Conservation (phyloP, 2,888 invertebrate species). For the Himalopsyche japonica region DNA sequence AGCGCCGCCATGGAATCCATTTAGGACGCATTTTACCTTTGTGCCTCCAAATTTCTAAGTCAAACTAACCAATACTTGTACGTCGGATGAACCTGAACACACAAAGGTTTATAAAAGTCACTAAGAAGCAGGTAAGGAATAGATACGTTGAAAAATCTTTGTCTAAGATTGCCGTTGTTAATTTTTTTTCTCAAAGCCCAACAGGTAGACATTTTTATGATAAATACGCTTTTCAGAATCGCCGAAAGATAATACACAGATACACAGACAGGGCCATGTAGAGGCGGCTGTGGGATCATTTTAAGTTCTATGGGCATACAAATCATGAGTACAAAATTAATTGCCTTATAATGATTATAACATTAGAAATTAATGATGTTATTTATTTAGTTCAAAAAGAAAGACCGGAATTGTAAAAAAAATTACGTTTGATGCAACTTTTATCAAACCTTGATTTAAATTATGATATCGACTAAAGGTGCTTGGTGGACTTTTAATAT, state of each 20-base stretch:
- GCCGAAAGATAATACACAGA: constrained; percentile 13
- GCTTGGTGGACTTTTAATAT: no score
- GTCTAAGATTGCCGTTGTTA: constrained; percentile 1
- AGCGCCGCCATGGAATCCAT: background rate
- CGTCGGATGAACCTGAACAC: background rate
- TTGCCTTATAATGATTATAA: no score
- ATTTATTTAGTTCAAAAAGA: no score
- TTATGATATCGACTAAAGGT: no score
- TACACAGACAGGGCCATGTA: background rate
- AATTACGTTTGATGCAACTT: no score
- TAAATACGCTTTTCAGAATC: constrained; percentile 27
- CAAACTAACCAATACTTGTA: background rate
- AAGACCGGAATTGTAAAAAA: no score
- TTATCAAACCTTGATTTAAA: no score
- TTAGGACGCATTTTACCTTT: background rate
- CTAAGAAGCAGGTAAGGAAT: constrained; percentile 13
- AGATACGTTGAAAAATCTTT: constrained; percentile 15
- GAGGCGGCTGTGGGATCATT: background rate
- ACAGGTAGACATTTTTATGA: constrained; percentile 35
- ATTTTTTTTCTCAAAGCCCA: constrained; percentile 6
- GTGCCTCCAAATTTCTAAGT: background rate
- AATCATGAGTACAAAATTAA: no score
- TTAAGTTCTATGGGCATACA: no score
- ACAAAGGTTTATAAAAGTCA: constrained; percentile 29
- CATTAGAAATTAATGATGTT: no score